Evolutionary conservation across 2,888 invertebrate species (phyloP).

Genomic region (Drosophila nr. medialis): DNA sequence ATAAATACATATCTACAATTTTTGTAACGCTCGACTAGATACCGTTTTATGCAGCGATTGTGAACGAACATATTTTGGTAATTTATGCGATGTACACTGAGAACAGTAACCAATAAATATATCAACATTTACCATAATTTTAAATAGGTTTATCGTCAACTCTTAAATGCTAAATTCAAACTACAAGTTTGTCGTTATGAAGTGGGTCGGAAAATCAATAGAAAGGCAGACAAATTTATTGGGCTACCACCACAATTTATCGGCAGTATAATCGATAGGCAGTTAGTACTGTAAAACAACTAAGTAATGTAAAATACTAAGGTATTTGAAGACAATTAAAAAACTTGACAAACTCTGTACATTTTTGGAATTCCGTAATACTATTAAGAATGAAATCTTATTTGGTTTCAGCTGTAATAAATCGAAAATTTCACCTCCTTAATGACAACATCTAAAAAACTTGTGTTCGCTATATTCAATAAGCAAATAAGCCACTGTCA

Average conservation of each 20-base stretch:
- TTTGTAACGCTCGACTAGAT: slow-evolving; percentile 23
- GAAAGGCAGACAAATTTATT: slow-evolving; percentile 22
- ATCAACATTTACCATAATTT: slow-evolving; percentile 42
- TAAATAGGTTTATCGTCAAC: slow-evolving; percentile 42
- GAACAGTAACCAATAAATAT: neutral
- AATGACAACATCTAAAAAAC: neutral
- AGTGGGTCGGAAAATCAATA: slow-evolving; percentile 64
- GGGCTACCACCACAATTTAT: slow-evolving; percentile 38
- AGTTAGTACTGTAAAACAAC: slow-evolving; percentile 23
- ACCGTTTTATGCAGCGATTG: neutral
- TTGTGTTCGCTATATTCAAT: neutral
- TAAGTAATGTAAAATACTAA: neutral
- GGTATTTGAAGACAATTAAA: neutral
- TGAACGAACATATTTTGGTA: neutral
- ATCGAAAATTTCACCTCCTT: too few species aligned
- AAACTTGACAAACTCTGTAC: neutral
- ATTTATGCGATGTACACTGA: neutral
- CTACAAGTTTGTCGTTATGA: slow-evolving; percentile 73
- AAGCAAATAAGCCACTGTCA: neutral
- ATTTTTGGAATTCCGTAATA: neutral
- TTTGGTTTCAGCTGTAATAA: neutral
- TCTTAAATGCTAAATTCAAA: slow-evolving; percentile 70
- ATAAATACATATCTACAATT: slow-evolving; percentile 40
- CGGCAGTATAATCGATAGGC: slow-evolving; percentile 1
- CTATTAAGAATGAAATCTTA: neutral